Evolutionary conservation across 2,797 vertebrate genomes (phyloP), one percentile per base, ranked within the genome.

Genomic region (Lithobates pipiens): DNA sequence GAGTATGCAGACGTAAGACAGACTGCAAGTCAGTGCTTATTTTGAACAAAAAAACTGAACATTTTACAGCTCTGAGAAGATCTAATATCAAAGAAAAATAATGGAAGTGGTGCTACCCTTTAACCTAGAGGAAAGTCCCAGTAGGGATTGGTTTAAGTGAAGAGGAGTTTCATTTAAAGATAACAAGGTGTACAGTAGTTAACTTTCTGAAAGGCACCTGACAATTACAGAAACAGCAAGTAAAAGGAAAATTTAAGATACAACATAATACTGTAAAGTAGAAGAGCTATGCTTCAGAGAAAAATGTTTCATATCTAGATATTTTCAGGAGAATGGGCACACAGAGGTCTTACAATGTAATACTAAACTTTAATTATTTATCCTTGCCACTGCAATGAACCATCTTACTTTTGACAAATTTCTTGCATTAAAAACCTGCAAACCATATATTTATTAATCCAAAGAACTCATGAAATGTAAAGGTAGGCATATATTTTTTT

Each of bases 141-240:
- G 3, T 54, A 36, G 50, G 76, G 11, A 29, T 77, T 57, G 23
- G 76, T 77, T 77, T 50, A 65, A 77, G 63, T 54, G 29, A 36
- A 77, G 76, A 18, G 34, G 76, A 63, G 50, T 77, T 77, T 54
- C n/a, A 57, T 77, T 63, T 23, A 77, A 63, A 77, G 50, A 77
- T 77, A 77, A 77, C 76, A 77, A 61, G 54, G 21, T 61, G 54
- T 61, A 16, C 21, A 9, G 54, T 25, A 21, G 16, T 44, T 46
- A 68, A 63, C 76, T 76, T 29, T 21, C 75, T 36, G 76, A 77
- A 77, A 77, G 13, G 4, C 34, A 46, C 50, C 7, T 44, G 65
- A 36, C 61, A 79, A 79, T 69, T 78, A 67, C 50, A 23, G 32
- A 11, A 61, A 23, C 27, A 5, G 2, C 2, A 10, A 70, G 32